Percentiles rank a stretch among this genome's conserved stretches.
Conservation (phyloP, 2,113 vertebrate genomes). For the Alexandromys fortis region DNA sequence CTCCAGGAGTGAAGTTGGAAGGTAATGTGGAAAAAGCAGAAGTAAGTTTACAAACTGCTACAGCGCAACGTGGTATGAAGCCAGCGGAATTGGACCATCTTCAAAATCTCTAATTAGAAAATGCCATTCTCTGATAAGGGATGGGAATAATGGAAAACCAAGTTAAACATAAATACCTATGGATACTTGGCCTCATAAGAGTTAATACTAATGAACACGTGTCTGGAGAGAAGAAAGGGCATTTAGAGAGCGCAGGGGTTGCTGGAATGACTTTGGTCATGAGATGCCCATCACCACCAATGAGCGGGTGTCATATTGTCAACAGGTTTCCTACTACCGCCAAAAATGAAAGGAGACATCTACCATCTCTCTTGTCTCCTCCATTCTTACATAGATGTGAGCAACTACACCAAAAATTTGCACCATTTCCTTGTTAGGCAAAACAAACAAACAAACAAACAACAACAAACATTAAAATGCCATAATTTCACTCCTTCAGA, state of each 20-base stretch:
- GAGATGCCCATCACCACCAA: background rate
- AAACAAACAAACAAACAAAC: too few species aligned
- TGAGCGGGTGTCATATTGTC: conserved; percentile 41
- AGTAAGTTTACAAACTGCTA: conserved; percentile 57
- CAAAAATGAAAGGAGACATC: background rate
- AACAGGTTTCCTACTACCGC: background rate
- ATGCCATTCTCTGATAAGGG: conserved; percentile 38
- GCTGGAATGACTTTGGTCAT: conserved; percentile 19
- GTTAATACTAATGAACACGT: background rate
- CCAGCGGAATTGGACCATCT: conserved; percentile 39
- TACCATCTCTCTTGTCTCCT: background rate
- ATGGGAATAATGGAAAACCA: conserved; percentile 66
- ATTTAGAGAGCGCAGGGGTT: conserved; percentile 58
- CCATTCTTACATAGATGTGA: background rate
- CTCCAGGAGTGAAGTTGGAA: conserved; percentile 5
- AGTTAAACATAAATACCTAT: conserved; percentile 43
- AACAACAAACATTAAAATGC: background rate
- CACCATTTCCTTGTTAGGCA: background rate
- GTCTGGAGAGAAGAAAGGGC: background rate
- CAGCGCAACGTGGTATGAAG: background rate
- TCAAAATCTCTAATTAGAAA: conserved; percentile 72
- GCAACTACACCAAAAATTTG: background rate
- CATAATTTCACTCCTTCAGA: background rate
- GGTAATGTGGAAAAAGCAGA: conserved; percentile 63
- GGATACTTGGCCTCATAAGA: conserved; percentile 20